Base-by-base conservation (phyloP, 53 echinoderm and acorn worm genomes). In the Holothuria leucospilota region DNA sequence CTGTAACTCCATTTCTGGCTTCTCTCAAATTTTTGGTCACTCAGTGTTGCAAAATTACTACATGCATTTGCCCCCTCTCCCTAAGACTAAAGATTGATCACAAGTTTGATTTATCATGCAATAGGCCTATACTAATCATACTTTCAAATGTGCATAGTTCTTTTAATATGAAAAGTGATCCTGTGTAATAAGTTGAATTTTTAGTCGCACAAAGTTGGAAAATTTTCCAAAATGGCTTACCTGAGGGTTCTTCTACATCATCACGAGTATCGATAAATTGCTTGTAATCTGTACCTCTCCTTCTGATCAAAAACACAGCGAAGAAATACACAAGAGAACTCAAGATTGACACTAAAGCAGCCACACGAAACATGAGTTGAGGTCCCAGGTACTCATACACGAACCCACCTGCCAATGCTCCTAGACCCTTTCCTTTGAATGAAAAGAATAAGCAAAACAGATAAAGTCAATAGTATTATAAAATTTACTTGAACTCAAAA, bases 301-400 rank as follows among this genome's bases (percentile, higher is more conserved):
- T 28, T 28, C 34, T 90, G 64, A 86, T 86, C 81, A 90, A 59
- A 51, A 78, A 62, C 59, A 86, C 78, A 6, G 81, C 63, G 4
- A 81, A 59, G 29, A 70, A 82, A 58, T 90, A 90, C 5, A 86
- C 79, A 13, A 81, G 21, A 20, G 86, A 86, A 62, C 86, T 70
- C 21, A 90, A 69, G 30, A 86, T 62, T 28, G 69, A 74, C n/a
- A 90, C 62, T 23, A 86, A 71, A 53, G 94, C 89, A 28, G 88
- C 71, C 30, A 89, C 78, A 39, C 91, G 82, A 62, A 94, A 94
- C 21, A 94, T 71, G 38, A 92, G 70, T 14, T 88, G 82, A 25
- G 91, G 84, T 38, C 94, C 91, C 62, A 90, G 79, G 59, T 65
- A 68, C 63, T 94, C 78, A 74, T 94, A 94, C 20, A 91, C 80